These are phyloP conservation scores for Ooceraea biroi DNA, from an alignment of 1,140 invertebrate species.

Conservation along the genomic window DNA sequence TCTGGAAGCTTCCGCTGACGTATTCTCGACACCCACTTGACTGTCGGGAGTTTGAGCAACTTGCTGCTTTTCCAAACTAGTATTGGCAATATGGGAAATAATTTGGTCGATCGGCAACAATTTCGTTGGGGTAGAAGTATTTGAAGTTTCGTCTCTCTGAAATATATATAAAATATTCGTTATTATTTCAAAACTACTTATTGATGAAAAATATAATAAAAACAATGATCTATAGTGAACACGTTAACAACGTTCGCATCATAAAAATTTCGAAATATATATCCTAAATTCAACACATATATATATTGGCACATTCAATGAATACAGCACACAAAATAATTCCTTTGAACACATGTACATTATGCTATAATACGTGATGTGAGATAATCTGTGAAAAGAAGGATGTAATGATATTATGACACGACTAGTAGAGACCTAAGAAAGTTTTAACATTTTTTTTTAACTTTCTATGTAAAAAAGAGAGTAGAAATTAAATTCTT, in stretches of 20 bases:
- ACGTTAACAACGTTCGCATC: slow-evolving; percentile 33
- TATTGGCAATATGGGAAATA: slow-evolving; percentile 82
- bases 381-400: slow-evolving; percentile 41
- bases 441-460: slow-evolving; percentile 27
- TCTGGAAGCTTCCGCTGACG: slow-evolving; percentile 81
- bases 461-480: too few relatives aligned
- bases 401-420: slow-evolving; percentile 12
- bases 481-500: slow-evolving; percentile 4
- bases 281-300: neutral
- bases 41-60: slow-evolving; percentile 69
- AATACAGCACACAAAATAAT: slow-evolving; percentile 33
- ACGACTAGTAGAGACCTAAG: slow-evolving; percentile 10
- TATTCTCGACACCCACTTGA: slow-evolving; percentile 72
- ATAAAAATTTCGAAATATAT: slow-evolving; percentile 26
- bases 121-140: slow-evolving; percentile 83
- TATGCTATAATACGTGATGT: neutral
- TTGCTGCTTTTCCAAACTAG: slow-evolving; percentile 75
- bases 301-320: slow-evolving; percentile 13
- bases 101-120: slow-evolving; percentile 85
- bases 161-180: slow-evolving; percentile 65
- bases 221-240: neutral
- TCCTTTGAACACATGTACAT: neutral
- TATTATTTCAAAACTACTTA: slow-evolving; percentile 37
- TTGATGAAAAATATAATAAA: slow-evolving; percentile 1
- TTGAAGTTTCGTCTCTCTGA: slow-evolving; percentile 86